A percentile compares a stretch with the other conserved stretches of the same genome.
Conservation (phyloP, 2,113 vertebrate species). For the Myanophis thanlyinensis region DNA sequence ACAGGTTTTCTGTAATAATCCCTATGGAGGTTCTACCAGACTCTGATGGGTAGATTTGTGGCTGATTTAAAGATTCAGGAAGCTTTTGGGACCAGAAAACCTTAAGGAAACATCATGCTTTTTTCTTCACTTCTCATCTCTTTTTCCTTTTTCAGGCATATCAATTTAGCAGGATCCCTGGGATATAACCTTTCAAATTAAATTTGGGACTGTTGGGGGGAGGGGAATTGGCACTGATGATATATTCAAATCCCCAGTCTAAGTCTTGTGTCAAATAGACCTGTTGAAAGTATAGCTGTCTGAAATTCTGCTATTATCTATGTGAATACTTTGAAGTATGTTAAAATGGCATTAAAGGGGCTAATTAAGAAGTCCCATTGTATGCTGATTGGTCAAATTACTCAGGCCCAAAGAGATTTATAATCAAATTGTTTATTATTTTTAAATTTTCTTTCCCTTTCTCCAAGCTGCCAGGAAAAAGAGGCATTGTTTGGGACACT, state of each 20-base stretch:
- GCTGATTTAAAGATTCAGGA: constrained; percentile 14
- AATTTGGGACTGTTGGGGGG: background rate
- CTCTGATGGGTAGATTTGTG: background rate
- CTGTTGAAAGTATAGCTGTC: background rate
- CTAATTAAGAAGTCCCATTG: background rate
- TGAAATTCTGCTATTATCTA: background rate
- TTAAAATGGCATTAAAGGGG: background rate
- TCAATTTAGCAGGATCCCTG: constrained; percentile 42
- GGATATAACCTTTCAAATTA: constrained; percentile 14
- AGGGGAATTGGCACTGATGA: background rate
- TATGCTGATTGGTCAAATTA: background rate
- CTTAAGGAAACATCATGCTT: constrained; percentile 33
- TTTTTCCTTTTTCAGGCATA: constrained; percentile 40
- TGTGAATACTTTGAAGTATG: background rate
- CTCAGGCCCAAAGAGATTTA: background rate
- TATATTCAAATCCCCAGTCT: background rate
- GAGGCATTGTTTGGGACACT: background rate
- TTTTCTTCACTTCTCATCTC: constrained; percentile 1
- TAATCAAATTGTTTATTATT: background rate
- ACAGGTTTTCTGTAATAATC: constrained; percentile 33
- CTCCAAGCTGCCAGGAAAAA: background rate
- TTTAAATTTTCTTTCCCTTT: background rate
- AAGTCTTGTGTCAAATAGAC: background rate
- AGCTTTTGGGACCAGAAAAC: constrained; percentile 42
- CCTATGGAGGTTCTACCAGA: constrained; percentile 25